These are phyloP conservation scores for Pogonognathellus flavescens DNA, from an alignment of 1,140 invertebrate genomes.

Conservation along the genomic window DNA sequence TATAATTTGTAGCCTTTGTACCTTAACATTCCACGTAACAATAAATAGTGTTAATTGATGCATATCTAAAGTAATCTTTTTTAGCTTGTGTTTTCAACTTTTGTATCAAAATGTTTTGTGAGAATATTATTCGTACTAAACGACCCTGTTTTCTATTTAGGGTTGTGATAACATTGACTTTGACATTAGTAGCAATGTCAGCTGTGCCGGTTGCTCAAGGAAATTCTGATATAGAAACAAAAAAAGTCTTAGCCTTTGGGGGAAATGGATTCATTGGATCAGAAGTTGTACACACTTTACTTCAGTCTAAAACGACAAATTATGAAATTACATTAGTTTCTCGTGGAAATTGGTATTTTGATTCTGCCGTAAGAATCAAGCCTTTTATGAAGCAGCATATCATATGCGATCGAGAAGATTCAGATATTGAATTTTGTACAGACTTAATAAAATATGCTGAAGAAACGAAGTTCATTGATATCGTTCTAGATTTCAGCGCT, in stretches of 20 bases:
- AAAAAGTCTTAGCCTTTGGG: slow-evolving; percentile 70
- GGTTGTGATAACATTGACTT: neutral
- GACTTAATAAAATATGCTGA: slow-evolving; percentile 68
- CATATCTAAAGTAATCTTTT: no score
- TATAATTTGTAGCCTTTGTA: no score
- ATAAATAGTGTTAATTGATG: no score
- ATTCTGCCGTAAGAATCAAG: slow-evolving; percentile 69
- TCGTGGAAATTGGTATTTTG: slow-evolving; percentile 73
- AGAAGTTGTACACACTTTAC: slow-evolving; percentile 68
- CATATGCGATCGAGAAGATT: slow-evolving; percentile 70
- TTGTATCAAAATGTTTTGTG: no score
- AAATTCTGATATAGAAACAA: neutral
- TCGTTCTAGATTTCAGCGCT: slow-evolving; percentile 72
- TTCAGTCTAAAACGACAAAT: slow-evolving; percentile 62
- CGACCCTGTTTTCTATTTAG: no score
- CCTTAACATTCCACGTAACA: no score
- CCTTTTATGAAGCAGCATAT: slow-evolving; percentile 68
- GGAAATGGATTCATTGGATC: slow-evolving; percentile 73
- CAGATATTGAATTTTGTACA: slow-evolving; percentile 68
- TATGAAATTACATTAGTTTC: slow-evolving; percentile 70
- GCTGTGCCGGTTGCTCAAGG: neutral
- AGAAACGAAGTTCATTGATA: slow-evolving; percentile 68
- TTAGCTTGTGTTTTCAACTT: no score
- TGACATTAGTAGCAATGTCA: neutral
- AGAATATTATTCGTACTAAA: no score